A percentile compares a stretch with the other conserved stretches of the same genome.
phyloP scores from a whole-genome alignment of 2,888 invertebrate genomes.

The Aphodius granarius region DNA sequence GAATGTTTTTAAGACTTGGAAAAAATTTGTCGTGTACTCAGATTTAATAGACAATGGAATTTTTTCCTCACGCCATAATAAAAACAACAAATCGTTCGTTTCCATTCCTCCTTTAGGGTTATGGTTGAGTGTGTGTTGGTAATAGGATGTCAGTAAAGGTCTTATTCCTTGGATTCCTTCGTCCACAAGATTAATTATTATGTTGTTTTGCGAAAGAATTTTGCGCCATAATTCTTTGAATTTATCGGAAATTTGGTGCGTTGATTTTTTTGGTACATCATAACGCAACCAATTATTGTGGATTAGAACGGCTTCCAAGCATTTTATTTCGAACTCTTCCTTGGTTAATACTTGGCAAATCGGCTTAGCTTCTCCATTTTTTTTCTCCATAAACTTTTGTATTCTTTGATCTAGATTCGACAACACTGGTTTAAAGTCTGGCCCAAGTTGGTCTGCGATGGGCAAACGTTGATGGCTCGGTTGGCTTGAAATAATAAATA shows the following conservation, averaged over 20 bases:
- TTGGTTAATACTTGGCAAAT: background rate
- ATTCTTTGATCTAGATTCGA: background rate
- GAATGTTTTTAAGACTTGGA: background rate
- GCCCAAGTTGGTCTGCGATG: background rate
- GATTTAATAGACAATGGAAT: background rate
- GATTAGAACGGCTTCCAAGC: background rate
- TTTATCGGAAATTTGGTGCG: background rate
- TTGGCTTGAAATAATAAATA: background rate
- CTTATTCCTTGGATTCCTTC: background rate
- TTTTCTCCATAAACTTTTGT: background rate
- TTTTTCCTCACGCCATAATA: background rate
- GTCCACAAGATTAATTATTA: background rate
- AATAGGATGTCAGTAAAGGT: background rate
- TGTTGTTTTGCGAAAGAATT: background rate
- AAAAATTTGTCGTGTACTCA: background rate
- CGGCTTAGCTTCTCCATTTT: no score
- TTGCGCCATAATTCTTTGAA: background rate
- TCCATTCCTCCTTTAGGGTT: background rate
- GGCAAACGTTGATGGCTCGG: background rate
- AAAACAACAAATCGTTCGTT: background rate
- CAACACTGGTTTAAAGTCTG: background rate
- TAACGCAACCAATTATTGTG: background rate
- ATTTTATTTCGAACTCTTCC: background rate
- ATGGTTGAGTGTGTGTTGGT: background rate
- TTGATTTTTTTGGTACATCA: no score